Percentiles rank a stretch among this genome's conserved stretches.
These are phyloP conservation scores for Creontiades dilutus DNA, from an alignment of 2,888 invertebrate species.

Conservation along the genomic window DNA sequence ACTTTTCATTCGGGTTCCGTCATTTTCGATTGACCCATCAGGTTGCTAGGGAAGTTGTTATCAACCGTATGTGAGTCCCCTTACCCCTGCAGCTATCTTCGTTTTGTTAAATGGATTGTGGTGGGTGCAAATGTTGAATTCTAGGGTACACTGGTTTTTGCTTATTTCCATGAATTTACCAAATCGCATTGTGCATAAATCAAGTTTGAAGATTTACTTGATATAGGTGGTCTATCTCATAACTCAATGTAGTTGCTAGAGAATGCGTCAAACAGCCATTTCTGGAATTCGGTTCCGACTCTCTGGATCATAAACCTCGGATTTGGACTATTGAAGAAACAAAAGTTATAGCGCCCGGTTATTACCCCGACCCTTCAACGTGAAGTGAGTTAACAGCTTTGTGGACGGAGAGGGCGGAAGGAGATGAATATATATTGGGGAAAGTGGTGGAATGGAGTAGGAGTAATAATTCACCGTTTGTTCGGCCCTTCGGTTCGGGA, in stretches of 20 bases:
- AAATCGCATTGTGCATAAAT: not conserved
- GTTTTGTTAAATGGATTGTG: too few species aligned
- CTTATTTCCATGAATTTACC: too few species aligned
- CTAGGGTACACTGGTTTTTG: too few species aligned
- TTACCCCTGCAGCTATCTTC: too few species aligned
- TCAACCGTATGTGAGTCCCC: too few species aligned
- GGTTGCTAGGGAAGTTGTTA: too few species aligned
- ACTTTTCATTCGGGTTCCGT: too few species aligned
- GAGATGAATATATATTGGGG: constrained; percentile 21
- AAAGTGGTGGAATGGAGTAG: not conserved
- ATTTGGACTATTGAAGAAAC: not conserved
- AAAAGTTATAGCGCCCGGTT: constrained; percentile 1
- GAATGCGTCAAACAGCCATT: not conserved
- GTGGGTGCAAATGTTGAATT: too few species aligned
- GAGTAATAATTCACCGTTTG: constrained; percentile 46
- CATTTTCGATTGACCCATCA: too few species aligned
- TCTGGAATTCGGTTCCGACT: not conserved
- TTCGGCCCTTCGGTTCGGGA: constrained; percentile 47
- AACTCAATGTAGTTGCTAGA: not conserved
- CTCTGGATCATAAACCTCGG: not conserved
- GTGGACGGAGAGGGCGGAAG: constrained; percentile 16
- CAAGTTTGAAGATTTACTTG: not conserved
- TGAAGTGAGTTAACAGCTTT: constrained; percentile 38
- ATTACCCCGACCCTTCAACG: not conserved
- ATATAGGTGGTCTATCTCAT: not conserved